Percentiles rank a stretch among this genome's conserved stretches.
These are phyloP conservation scores for Autographa gamma DNA, from an alignment of 2,888 invertebrate genomes.

Conservation along the genomic window DNA sequence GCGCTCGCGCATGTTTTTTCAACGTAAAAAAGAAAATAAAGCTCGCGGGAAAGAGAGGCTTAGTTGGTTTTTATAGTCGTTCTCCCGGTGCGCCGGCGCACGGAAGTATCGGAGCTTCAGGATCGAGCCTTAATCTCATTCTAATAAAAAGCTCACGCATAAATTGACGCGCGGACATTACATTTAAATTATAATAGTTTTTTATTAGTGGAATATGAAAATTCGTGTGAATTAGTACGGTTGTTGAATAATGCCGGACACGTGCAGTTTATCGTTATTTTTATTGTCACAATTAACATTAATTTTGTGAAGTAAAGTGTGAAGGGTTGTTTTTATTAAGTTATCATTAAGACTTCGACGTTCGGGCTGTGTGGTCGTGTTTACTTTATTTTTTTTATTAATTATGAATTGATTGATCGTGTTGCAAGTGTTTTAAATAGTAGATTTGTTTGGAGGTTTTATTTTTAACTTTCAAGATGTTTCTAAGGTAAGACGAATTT, in stretches of 20 bases:
- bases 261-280: constrained; percentile 85
- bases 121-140: constrained; percentile 86
- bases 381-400: constrained; percentile 63
- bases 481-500: constrained; percentile 74
- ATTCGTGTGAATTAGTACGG: constrained; percentile 74
- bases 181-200: constrained; percentile 76
- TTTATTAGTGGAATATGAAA: constrained; percentile 71
- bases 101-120: constrained; percentile 87
- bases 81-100: constrained; percentile 86
- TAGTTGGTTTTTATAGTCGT: constrained; percentile 87
- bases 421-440: constrained; percentile 66
- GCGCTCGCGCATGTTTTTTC: constrained; percentile 77
- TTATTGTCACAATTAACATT: constrained; percentile 83
- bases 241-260: constrained; percentile 83
- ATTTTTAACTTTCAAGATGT: constrained; percentile 72
- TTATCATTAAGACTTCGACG: constrained; percentile 80
- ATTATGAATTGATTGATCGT: constrained; percentile 73
- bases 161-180: constrained; percentile 83
- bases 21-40: constrained; percentile 82
- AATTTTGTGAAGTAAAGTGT: constrained; percentile 82
- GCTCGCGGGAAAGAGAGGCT: constrained; percentile 87
- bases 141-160: constrained; percentile 88
- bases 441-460: constrained; percentile 61
- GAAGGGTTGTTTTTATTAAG: constrained; percentile 84
- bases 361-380: constrained; percentile 84